Percentiles rank a stretch among this genome's conserved stretches.
Evolutionary conservation across 2,113 vertebrate genomes (phyloP).

Genomic region (Oncorhynchus clarkii): DNA sequence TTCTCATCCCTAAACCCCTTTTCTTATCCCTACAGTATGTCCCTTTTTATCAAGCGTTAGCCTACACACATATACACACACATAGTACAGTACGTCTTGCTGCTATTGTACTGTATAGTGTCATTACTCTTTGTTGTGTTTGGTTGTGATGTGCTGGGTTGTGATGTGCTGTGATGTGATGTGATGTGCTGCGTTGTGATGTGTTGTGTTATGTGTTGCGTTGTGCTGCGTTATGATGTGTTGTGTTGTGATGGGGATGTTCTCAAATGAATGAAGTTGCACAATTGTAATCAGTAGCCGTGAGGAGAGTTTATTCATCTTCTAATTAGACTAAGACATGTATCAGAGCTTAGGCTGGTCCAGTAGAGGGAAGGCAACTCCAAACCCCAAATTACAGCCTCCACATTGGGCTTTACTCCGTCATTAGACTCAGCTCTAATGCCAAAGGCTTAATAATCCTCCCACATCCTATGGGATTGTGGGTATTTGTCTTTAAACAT

Average conservation of each 20-base stretch:
- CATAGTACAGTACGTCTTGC: no score
- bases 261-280: no score
- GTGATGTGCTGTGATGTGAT: no score
- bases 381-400: conserved; percentile 54
- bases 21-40: background rate
- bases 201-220: no score
- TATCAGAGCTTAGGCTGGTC: conserved; percentile 30
- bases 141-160: no score
- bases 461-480: conserved; percentile 45
- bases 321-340: conserved; percentile 49
- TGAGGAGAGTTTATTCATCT: conserved; percentile 28
- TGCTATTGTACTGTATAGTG: no score
- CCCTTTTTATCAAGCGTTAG: background rate
- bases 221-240: no score
- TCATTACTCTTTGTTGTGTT: no score
- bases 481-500: conserved; percentile 42
- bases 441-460: conserved; percentile 47
- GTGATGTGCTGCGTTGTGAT: no score
- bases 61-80: background rate
- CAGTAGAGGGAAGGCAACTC: conserved; percentile 26
- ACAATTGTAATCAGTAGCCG: background rate
- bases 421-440: conserved; percentile 51
- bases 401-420: conserved; percentile 43
- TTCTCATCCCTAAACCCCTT: background rate
- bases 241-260: no score